Percentiles rank a stretch among this genome's conserved stretches.
Evolutionary conservation across 2,797 vertebrate genomes (phyloP).

Genomic region (Agapornis canus): DNA sequence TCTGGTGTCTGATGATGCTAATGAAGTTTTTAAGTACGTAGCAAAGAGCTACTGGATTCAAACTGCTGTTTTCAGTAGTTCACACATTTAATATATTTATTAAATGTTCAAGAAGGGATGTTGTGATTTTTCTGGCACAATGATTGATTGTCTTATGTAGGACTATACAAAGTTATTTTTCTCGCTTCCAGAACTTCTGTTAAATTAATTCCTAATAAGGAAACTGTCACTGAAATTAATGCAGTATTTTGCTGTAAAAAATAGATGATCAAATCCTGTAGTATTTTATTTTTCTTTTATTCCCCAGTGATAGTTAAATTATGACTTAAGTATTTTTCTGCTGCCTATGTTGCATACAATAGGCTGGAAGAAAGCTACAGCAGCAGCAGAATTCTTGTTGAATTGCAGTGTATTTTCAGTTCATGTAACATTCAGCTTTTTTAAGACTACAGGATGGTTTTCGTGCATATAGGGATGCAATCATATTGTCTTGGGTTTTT

Average conservation of each 20-base stretch:
- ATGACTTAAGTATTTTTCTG: not conserved
- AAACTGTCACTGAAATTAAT: not conserved
- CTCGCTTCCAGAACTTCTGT: not conserved
- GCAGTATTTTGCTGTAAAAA: not conserved
- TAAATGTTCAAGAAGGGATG: not conserved
- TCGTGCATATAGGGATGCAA: not conserved
- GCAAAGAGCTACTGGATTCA: not conserved
- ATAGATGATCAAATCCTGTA: not conserved
- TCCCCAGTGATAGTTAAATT: accelerated
- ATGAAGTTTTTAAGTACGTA: not conserved
- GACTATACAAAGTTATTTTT: not conserved
- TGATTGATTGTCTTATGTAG: not conserved
- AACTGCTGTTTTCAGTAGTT: not conserved
- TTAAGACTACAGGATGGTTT: not conserved
- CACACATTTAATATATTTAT: not conserved
- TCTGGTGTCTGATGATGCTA: not conserved
- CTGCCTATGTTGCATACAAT: not conserved
- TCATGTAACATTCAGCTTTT: not conserved
- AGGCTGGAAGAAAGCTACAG: not conserved
- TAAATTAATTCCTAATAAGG: not conserved
- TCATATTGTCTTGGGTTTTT: no score
- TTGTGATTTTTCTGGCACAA: not conserved
- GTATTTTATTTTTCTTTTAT: not conserved
- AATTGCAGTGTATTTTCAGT: not conserved
- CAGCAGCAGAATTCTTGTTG: not conserved